phyloP scores from a whole-genome alignment of 1,140 invertebrate genomes.

The Lepidurus apus region DNA sequence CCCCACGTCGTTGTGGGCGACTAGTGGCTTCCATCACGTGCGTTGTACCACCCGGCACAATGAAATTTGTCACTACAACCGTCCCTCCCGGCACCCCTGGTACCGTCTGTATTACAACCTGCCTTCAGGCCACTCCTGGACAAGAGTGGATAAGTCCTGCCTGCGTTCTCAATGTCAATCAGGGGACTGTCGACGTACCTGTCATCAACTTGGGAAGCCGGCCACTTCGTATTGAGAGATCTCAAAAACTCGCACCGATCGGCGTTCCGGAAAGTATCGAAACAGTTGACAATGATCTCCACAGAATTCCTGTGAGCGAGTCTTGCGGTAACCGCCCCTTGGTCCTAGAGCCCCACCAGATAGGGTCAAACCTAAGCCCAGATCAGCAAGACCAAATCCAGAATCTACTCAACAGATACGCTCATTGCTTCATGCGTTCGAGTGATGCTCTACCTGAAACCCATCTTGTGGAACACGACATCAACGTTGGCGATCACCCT shows the following conservation, averaged over 20 bases:
- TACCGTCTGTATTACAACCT: not conserved
- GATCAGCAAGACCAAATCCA: not conserved
- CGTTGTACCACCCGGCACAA: not conserved
- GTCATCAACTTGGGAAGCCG: constrained; percentile 8
- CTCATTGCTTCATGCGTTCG: not conserved
- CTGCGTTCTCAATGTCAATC: not conserved
- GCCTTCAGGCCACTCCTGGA: not conserved
- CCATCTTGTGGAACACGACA: constrained; percentile 29
- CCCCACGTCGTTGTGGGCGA: not conserved
- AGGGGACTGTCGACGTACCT: not conserved
- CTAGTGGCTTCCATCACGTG: not conserved
- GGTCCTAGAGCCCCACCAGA: not conserved
- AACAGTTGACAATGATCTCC: not conserved
- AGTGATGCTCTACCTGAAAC: not conserved
- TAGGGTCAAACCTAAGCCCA: not conserved
- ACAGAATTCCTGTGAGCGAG: not conserved
- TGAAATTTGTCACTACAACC: not conserved
- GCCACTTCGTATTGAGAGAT: not conserved
- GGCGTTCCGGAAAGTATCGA: not conserved
- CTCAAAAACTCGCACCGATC: not conserved
- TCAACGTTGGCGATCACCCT: constrained; percentile 26
- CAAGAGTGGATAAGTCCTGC: constrained; percentile 35
- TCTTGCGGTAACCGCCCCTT: not conserved
- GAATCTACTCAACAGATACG: not conserved
- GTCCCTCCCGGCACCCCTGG: not conserved